Evolutionary conservation across 2,888 invertebrate genomes (phyloP).

Genomic region (Strigamia crassipes): DNA sequence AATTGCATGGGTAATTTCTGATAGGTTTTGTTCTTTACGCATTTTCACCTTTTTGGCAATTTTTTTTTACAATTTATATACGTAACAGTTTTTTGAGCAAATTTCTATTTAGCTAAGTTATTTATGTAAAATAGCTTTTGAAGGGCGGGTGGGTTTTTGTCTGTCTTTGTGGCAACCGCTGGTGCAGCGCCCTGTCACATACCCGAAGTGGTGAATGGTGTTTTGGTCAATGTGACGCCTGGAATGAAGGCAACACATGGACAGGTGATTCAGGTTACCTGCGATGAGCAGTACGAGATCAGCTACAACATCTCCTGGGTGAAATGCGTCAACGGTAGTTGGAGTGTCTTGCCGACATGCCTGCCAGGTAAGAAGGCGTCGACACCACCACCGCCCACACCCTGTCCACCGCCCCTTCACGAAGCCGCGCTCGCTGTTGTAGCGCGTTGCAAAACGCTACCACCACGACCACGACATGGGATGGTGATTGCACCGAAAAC

Average conservation of each 20-base stretch:
- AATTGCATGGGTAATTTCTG: conserved; percentile 74
- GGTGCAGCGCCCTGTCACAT: conserved; percentile 88
- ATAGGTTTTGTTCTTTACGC: too few relatives aligned
- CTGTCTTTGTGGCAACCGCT: conserved; percentile 26
- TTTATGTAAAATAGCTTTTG: conserved; percentile 24
- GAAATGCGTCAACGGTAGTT: conserved; percentile 91
- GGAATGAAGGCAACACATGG: conserved; percentile 69
- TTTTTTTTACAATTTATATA: too few relatives aligned
- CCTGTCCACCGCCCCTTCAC: conserved; percentile 14
- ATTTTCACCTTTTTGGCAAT: too few relatives aligned
- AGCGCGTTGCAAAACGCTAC: conserved; percentile 79
- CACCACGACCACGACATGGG: conserved; percentile 84
- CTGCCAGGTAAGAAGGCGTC: conserved; percentile 69
- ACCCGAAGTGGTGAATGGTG: conserved; percentile 68
- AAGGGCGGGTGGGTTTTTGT: conserved; percentile 18
- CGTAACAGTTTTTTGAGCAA: conserved; percentile 11
- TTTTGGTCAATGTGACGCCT: conserved; percentile 54
- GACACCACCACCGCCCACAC: conserved; percentile 29
- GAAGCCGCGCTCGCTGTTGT: conserved; percentile 30
- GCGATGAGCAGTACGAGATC: conserved; percentile 73
- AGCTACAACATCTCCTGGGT: conserved; percentile 72
- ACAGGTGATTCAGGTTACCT: conserved; percentile 74
- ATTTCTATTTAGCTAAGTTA: conserved; percentile 26
- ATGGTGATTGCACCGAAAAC: conserved; percentile 96
- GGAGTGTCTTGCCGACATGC: conserved; percentile 89